Base-by-base conservation (phyloP, 2,113 vertebrate species). In the Felis chaus region DNA sequence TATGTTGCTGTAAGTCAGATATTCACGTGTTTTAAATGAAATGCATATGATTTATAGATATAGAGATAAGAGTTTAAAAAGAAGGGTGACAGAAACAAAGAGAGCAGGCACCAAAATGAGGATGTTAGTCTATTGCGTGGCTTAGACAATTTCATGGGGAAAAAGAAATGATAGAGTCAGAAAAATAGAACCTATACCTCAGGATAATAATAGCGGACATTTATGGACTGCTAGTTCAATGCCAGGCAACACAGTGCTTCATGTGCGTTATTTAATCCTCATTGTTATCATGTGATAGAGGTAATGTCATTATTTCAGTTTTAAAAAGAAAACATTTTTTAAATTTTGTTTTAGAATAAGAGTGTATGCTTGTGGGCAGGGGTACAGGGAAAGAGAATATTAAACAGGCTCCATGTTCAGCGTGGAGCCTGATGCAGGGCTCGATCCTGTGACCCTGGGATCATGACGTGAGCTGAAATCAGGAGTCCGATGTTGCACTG, bases 11-110 rank as follows among this genome's bases (percentile, higher is more conserved):
- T 68, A 73, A n/a, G 6, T 57, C 10, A 68, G 8, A 82, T 76
- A 65, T 1, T 74, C 21, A 55, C 15, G 94, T 93, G 31, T 76
- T 98, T 82, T 94, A 91, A 89, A 83, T 94, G 50, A 76, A 92
- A 85, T 41, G 14, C 25, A 5, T 29, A 3, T 7, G 23, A 50
- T 41, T 86, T 90, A 80, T 65, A 89, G 31, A 57, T 63, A 31
- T 3, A 81, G 80, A 81, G 7, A 71, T 3, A 41, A 21, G 76
- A 74, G 13, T 61, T 61, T 89, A 13, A 84, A 94, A 48, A 50
- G 36, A 41, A 66, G 0, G 0, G 11, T 82, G 15, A 79, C 57
- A 36, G 21, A 25, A 29, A 55, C 83, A 19, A 39, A 92, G 36
- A 53, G 69, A 36, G 0, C 84, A 21, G 66, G 2, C 63, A 8